Percentiles rank a stretch among this genome's conserved stretches.
These are phyloP conservation scores for Otis tarda DNA, from an alignment of 2,113 vertebrate species.

Conservation along the genomic window DNA sequence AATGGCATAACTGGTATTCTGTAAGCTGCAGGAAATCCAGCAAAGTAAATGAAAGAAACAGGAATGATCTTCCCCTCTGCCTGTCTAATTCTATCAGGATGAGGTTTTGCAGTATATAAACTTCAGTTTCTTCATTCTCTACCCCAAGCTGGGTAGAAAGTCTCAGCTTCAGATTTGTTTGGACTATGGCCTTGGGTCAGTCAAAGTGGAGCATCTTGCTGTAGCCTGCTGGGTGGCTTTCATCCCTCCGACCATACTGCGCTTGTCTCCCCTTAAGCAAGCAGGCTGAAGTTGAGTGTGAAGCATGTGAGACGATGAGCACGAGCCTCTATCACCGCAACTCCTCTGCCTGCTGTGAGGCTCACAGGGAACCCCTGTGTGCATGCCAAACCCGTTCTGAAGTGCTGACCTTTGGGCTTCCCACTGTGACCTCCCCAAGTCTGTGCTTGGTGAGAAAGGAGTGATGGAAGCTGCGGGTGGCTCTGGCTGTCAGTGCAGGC, in stretches of 20 bases:
- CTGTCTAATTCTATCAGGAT: neutral
- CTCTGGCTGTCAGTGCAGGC: neutral
- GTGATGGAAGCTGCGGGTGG: fast-evolving
- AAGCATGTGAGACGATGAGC: fast-evolving
- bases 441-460: neutral
- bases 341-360: neutral
- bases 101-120: neutral
- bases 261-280: neutral
- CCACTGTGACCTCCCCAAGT: neutral
- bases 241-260: neutral
- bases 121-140: neutral
- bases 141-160: neutral
- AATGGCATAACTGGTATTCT: neutral
- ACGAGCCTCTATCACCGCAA: neutral
- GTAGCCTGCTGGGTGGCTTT: neutral
- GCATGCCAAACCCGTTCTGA: neutral
- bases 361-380: neutral
- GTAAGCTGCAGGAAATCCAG: neutral
- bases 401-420: neutral
- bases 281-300: neutral
- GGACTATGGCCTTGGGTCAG: neutral
- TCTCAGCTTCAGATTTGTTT: neutral
- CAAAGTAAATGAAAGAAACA: neutral
- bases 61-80: neutral
- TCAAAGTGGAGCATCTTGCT: neutral